A percentile compares a stretch with the other conserved stretches of the same genome.
Evolutionary conservation across 1,140 invertebrate species (phyloP).

Genomic region (Megathymus violae): DNA sequence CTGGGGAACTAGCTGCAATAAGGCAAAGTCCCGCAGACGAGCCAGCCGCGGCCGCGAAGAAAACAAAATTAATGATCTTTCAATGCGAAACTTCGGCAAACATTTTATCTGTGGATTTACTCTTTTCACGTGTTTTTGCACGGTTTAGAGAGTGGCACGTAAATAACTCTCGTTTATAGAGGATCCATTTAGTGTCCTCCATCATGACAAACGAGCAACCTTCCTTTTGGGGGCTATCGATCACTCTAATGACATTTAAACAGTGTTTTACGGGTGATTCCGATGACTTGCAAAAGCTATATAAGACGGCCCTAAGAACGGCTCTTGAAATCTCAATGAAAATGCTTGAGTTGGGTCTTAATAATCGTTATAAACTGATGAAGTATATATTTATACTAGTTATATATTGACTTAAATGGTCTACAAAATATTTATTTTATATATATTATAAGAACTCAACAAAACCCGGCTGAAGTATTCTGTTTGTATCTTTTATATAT

Average conservation of each 20-base stretch:
- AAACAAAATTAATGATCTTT: conserved; percentile 72
- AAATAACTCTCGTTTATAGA: conserved; percentile 66
- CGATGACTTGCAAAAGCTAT: conserved; percentile 48
- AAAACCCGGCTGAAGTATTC: no score
- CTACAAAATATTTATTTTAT: background rate
- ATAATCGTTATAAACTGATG: background rate
- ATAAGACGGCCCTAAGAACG: background rate
- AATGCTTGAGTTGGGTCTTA: conserved; percentile 1
- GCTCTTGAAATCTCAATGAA: conserved; percentile 28
- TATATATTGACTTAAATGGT: background rate
- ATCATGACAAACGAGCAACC: conserved; percentile 67
- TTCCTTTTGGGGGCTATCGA: conserved; percentile 57
- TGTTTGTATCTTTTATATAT: no score
- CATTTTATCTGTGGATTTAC: conserved; percentile 63
- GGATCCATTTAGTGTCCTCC: conserved; percentile 64
- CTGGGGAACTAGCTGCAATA: conserved; percentile 48
- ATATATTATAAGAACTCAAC: no score
- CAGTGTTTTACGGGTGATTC: conserved; percentile 57
- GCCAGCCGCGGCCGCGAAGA: conserved; percentile 39
- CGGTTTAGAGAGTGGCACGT: conserved; percentile 50
- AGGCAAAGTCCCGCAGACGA: conserved; percentile 42
- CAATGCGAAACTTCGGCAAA: conserved; percentile 59
- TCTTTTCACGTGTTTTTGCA: conserved; percentile 61
- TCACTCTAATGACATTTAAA: conserved; percentile 72
- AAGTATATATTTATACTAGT: background rate